phyloP scores from a whole-genome alignment of 2,888 invertebrate genomes.

The Lasioglossum pauxillum region DNA sequence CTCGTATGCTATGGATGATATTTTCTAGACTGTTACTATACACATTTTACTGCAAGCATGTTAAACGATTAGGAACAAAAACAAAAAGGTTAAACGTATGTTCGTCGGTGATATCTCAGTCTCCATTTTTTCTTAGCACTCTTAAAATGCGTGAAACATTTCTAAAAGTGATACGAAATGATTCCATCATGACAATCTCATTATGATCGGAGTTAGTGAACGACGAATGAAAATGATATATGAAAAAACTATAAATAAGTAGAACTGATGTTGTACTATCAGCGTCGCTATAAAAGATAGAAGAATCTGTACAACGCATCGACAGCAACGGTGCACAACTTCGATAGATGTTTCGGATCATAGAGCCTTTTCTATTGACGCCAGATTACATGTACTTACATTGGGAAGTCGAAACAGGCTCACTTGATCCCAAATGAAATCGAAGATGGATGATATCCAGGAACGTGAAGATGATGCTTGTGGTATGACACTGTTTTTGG shows the following conservation, averaged over 20 bases:
- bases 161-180: neutral
- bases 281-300: neutral
- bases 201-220: neutral
- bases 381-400: slow-evolving; percentile 78
- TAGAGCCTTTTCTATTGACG: slow-evolving; percentile 54
- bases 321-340: slow-evolving; percentile 4
- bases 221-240: neutral
- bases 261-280: neutral
- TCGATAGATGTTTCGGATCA: slow-evolving; percentile 48
- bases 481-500: slow-evolving; percentile 82
- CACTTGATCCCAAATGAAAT: slow-evolving; percentile 84
- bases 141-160: slow-evolving; percentile 18
- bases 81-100: neutral
- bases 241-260: neutral
- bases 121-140: neutral
- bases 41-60: neutral
- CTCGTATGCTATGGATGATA: neutral
- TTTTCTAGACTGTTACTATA: neutral
- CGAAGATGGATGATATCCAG: slow-evolving; percentile 83
- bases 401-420: slow-evolving; percentile 82
- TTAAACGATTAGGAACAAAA: neutral
- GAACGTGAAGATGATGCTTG: slow-evolving; percentile 82
- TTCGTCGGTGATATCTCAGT: neutral
- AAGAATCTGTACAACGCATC: slow-evolving; percentile 7
- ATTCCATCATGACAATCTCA: neutral